Base-by-base conservation (phyloP, 2,797 vertebrate genomes). In the Schizopygopsis malacanthus region DNA sequence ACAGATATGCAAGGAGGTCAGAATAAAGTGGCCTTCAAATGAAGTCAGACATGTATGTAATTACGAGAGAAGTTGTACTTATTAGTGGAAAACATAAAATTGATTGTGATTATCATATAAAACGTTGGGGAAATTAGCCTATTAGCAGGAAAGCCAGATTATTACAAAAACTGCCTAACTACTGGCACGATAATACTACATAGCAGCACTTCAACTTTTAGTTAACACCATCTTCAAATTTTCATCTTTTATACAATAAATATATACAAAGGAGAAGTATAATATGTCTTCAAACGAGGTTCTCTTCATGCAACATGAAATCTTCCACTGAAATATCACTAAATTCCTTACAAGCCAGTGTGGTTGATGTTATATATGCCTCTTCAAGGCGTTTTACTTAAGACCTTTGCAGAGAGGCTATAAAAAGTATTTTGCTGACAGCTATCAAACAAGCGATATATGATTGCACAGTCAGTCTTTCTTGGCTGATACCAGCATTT, bases 381-480 rank as follows among this genome's bases (percentile, higher is more conserved):
- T 70, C 65, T 52, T 69, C 6, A 41, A 71, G 76, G 65, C 28
- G 76, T 86, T 88, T 77, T 28, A n/a, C 37, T 73, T 6, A 73
- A 70, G 61, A 63, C 47, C 72, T 78, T 85, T 81, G 41, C 50
- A 84, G 45, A 22, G 50, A 69, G 67, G 43, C 85, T 82, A 77
- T 88, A 80, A 85, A 84, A 85, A 77, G 76, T 13, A 2, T 39
- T 77, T 79, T 92, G 91, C 89, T 89, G 90, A 88, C 86, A 90
- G 91, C 91, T 92, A 94, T 92, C 93, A 94, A 90, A 86, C 12
- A 89, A 88, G 91, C 89, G 81, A 94, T 95, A 95, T 94, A 95
- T 94, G 93, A 92, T 93, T 92, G 92, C 92, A 90, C 93, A 92
- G 92, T 91, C 85, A 85, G 90, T 90, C 92, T 91, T 92, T 92